These are phyloP conservation scores for Chloromyia formosa DNA, from an alignment of 2,888 invertebrate species.

Conservation along the genomic window DNA sequence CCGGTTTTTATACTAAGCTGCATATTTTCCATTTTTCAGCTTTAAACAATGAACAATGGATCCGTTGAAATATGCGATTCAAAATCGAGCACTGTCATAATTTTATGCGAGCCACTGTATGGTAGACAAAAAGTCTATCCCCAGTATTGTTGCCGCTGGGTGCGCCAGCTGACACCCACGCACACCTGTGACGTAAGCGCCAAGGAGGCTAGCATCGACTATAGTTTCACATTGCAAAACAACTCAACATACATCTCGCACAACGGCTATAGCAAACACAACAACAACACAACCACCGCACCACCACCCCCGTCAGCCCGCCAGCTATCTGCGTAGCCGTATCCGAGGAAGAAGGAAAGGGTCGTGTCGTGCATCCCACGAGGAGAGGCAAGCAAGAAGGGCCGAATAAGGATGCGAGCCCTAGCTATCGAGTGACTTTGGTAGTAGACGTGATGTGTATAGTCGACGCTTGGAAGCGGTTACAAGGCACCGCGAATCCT, in stretches of 20 bases:
- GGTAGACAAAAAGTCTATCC: constrained; percentile 32
- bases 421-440: constrained; percentile 2
- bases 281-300: constrained; percentile 1
- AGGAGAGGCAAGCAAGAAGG: background rate
- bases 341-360: background rate
- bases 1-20: too few relatives aligned
- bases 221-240: constrained; percentile 42
- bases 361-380: background rate
- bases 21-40: background rate
- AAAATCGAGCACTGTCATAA: background rate
- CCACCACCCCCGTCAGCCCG: background rate
- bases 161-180: constrained; percentile 63
- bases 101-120: constrained; percentile 26
- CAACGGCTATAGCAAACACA: background rate
- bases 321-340: constrained; percentile 32
- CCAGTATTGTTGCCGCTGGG: constrained; percentile 44
- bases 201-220: constrained; percentile 43
- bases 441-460: background rate
- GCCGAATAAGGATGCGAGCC: background rate
- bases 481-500: background rate
- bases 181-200: constrained; percentile 63
- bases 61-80: background rate
- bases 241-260: too few relatives aligned
- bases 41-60: background rate
- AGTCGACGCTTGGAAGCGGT: background rate